Evolutionary conservation across 2,888 invertebrate species (phyloP), one percentile per base, ranked within the genome.

Genomic region (Oxystoma pomonae): DNA sequence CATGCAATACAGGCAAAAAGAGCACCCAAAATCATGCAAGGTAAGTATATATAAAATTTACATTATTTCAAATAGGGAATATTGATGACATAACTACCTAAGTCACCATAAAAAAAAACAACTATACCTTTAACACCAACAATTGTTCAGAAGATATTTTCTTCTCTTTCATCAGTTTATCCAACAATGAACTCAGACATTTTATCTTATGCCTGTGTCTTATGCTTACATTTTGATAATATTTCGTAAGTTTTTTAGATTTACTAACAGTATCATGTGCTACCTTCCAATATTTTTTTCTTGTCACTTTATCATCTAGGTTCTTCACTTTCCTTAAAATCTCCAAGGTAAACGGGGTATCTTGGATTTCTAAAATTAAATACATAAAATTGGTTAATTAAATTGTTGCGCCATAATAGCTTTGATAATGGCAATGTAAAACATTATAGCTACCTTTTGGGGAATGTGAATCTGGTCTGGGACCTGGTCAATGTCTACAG

Each of bases 291-390:
- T 58, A 62, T 16, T 20, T 58, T n/a, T 2, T 55, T 58, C 58
- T 12, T 16, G 35, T 58, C 2, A n/a, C 49, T 7, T 1, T 12
- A 12, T 20, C 1, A 9, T 62, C 49, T 20, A 62, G 2, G 49
- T 62, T n/a, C n/a, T n/a, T n/a, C 58, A 17, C n/a, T 5, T 55
- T 62, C 20, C 49, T 58, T 49, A 17, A 62, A 62, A 55, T 62
- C 62, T 18, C 62, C 62, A 58, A 62, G 55, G 18, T 20, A 52
- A 49, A 58, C 49, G 19, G 62, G 58, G 19, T 58, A 55, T 20
- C 62, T n/a, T 49, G 49, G 52, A 9, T 20, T 58, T 20, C 62
- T 62, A 20, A 16, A 58, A 58, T 16, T 3, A 3, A 35, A 35
- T 35, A 35, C 3, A 12, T 3, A 35, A 35, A 35, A 35, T 35